Evolutionary conservation across 2,888 invertebrate genomes (phyloP).

Genomic region (Pimpla rufipes): DNA sequence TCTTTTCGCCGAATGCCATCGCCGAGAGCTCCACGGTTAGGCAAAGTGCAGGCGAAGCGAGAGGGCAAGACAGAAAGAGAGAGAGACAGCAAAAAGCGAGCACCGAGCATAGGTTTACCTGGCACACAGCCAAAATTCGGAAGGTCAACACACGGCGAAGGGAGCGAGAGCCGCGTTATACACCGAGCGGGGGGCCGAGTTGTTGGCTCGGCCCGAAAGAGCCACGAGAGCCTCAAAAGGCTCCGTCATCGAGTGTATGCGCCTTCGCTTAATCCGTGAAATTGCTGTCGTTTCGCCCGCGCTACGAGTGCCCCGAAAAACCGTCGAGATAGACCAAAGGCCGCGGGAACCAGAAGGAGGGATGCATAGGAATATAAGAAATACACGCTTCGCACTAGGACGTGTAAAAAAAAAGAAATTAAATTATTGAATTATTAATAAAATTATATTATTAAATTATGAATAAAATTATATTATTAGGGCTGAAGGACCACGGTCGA

Average conservation of each 20-base stretch:
- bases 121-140: conserved; percentile 60
- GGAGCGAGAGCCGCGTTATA: conserved; percentile 48
- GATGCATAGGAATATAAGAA: conserved; percentile 7
- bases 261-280: conserved; percentile 50
- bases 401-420: too few species aligned
- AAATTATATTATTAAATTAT: too few species aligned
- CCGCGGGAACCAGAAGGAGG: background rate
- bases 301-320: conserved; percentile 18
- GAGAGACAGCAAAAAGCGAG: too few species aligned
- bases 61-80: conserved; percentile 37
- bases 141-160: conserved; percentile 65
- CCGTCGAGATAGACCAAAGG: background rate
- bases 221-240: conserved; percentile 50
- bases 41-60: conserved; percentile 29
- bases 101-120: conserved; percentile 48
- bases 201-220: conserved; percentile 57
- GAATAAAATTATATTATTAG: too few species aligned
- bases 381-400: too few species aligned
- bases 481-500: too few species aligned
- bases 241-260: conserved; percentile 55
- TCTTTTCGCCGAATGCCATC: conserved; percentile 23
- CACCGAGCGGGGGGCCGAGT: conserved; percentile 24
- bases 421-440: too few species aligned
- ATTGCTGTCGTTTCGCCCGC: conserved; percentile 53
- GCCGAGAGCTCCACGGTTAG: conserved; percentile 54